Evolutionary conservation across 2,113 vertebrate genomes (phyloP).

Genomic region (Microcebus tavaratra): DNA sequence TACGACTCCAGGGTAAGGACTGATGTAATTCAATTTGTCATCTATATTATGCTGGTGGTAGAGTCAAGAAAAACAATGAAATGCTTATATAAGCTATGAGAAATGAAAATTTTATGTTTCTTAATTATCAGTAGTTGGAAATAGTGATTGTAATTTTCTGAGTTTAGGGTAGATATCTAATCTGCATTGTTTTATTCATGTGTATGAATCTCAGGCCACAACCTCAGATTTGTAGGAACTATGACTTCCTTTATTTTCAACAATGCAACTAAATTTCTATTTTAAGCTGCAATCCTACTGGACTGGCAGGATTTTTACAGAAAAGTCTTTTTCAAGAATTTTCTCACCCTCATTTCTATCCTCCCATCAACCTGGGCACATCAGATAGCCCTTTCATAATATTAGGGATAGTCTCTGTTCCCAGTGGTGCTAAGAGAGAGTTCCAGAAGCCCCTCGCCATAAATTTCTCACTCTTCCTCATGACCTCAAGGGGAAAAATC

Average conservation of each 20-base stretch:
- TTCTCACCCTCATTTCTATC: neutral
- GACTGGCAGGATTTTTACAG: neutral
- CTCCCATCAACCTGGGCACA: neutral
- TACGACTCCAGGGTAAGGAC: neutral
- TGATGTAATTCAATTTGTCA: neutral
- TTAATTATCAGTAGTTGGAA: neutral
- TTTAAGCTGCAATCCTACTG: neutral
- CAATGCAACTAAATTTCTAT: neutral
- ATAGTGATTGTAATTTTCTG: neutral
- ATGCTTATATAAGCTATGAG: neutral
- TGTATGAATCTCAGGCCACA: neutral
- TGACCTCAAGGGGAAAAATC: neutral
- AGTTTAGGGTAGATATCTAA: neutral
- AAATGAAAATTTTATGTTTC: neutral
- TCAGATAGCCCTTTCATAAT: neutral
- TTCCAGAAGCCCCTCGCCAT: neutral
- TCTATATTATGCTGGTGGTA: neutral
- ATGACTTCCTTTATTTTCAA: neutral
- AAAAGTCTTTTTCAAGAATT: neutral
- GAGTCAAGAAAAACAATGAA: neutral
- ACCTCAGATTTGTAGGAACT: neutral
- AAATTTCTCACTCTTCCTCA: neutral
- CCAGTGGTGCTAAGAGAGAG: neutral
- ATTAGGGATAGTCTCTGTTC: neutral
- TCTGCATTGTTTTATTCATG: neutral